phyloP scores from a whole-genome alignment of 2,113 vertebrate genomes.

The Myocastor coypus region DNA sequence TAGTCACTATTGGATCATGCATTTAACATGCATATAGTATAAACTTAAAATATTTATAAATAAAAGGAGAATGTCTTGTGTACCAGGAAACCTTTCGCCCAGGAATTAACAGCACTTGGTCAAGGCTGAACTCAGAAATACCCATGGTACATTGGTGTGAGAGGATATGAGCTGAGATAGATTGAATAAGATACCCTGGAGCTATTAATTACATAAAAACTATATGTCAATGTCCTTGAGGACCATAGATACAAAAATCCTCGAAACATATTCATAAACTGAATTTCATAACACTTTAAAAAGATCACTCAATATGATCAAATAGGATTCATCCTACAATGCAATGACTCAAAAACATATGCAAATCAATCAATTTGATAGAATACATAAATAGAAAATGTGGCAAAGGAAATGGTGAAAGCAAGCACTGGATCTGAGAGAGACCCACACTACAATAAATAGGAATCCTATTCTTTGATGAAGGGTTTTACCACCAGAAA shows the following conservation, averaged over 20 bases:
- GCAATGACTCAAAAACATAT: neutral
- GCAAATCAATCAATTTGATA: neutral
- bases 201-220: neutral
- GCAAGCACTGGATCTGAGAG: neutral
- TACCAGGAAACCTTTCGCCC: neutral
- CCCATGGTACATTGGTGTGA: no score
- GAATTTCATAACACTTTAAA: neutral
- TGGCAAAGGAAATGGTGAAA: neutral
- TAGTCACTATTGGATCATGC: neutral
- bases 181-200: neutral
- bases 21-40: neutral
- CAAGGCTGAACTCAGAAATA: neutral
- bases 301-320: neutral
- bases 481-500: neutral
- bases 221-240: neutral
- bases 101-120: neutral
- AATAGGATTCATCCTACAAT: no score
- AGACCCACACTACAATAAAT: neutral
- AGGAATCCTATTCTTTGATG: neutral
- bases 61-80: neutral
- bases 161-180: neutral
- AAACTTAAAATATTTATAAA: neutral
- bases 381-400: no score
- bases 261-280: neutral
- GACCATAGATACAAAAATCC: neutral